A percentile compares a stretch with the other conserved stretches of the same genome.
phyloP scores from a whole-genome alignment of 2,888 invertebrate species.

The Pseudolycoriella hygida region DNA sequence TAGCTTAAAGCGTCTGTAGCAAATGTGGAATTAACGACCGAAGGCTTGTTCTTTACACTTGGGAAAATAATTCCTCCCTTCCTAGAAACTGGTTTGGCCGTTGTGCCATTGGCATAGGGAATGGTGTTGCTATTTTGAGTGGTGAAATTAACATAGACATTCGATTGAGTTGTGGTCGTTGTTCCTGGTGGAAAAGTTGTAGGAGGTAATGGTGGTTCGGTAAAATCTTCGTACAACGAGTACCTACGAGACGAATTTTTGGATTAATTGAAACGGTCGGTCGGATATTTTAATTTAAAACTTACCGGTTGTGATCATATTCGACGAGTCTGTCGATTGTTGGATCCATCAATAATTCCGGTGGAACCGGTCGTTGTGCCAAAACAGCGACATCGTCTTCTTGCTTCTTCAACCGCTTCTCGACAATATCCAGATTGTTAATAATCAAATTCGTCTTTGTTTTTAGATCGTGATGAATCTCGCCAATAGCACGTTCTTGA shows the following conservation, averaged over 20 bases:
- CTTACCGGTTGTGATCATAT: conserved; percentile 54
- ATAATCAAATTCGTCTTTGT: conserved; percentile 74
- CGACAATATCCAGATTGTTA: conserved; percentile 72
- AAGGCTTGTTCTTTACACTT: conserved; percentile 78
- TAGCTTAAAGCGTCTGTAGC: conserved; percentile 57
- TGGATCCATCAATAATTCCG: conserved; percentile 56
- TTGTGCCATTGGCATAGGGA: conserved; percentile 14
- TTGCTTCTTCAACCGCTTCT: conserved; percentile 66
- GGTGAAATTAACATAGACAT: conserved; percentile 13
- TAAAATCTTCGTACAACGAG: conserved; percentile 24
- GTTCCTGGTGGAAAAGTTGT: conserved; percentile 21
- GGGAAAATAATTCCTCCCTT: conserved; percentile 81
- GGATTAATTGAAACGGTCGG: neutral
- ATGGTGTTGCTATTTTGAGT: conserved; percentile 13
- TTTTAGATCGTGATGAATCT: conserved; percentile 66
- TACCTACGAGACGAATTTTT: conserved; percentile 17
- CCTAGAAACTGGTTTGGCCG: conserved; percentile 32
- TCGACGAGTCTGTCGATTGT: conserved; percentile 65
- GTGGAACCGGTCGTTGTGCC: conserved; percentile 56
- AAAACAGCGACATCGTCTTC: conserved; percentile 66
- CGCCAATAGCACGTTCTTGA: conserved; percentile 71
- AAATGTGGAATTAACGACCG: conserved; percentile 66
- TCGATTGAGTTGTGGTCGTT: conserved; percentile 14
- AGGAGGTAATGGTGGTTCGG: conserved; percentile 23
- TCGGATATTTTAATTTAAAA: conserved; percentile 9